A percentile compares a stretch with the other conserved stretches of the same genome.
Conservation (phyloP, 2,888 invertebrate species). For the Helicoverpa assulta region DNA sequence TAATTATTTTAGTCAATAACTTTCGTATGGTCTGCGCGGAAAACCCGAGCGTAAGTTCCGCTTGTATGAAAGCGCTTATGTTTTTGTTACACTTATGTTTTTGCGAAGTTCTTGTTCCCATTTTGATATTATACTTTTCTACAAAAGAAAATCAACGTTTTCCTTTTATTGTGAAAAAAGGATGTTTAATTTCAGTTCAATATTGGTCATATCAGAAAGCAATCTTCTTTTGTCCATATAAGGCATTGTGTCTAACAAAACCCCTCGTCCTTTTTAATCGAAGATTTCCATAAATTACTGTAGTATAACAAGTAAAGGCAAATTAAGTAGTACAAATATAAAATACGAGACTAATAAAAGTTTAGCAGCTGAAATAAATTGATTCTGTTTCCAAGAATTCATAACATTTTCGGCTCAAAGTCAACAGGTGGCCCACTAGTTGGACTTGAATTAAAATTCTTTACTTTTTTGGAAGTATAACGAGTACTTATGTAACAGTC, state of each 20-base stretch:
- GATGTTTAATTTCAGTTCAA: background rate
- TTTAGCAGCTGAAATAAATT: constrained; percentile 20
- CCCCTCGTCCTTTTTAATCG: no score
- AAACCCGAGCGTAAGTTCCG: no score
- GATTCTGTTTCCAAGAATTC: constrained; percentile 44
- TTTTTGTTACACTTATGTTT: background rate
- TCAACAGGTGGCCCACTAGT: constrained; percentile 46
- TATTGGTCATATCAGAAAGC: background rate
- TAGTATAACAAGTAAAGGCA: constrained; percentile 10
- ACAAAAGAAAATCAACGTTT: background rate
- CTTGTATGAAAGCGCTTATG: no score
- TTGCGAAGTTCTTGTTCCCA: no score
- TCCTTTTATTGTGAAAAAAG: background rate
- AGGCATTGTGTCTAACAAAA: background rate
- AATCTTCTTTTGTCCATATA: background rate
- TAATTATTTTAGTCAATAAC: no score
- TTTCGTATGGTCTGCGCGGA: no score
- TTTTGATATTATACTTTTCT: background rate
- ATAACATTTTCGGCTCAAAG: constrained; percentile 48
- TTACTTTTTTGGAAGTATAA: constrained; percentile 48
- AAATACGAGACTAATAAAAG: constrained; percentile 32
- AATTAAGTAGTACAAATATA: constrained; percentile 20
- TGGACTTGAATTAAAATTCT: constrained; percentile 40
- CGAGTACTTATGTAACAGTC: constrained; percentile 36
- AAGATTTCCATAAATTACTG: constrained; percentile 1